Base-by-base conservation (phyloP, 2,888 invertebrate genomes). In the Scaptomyza parva region DNA sequence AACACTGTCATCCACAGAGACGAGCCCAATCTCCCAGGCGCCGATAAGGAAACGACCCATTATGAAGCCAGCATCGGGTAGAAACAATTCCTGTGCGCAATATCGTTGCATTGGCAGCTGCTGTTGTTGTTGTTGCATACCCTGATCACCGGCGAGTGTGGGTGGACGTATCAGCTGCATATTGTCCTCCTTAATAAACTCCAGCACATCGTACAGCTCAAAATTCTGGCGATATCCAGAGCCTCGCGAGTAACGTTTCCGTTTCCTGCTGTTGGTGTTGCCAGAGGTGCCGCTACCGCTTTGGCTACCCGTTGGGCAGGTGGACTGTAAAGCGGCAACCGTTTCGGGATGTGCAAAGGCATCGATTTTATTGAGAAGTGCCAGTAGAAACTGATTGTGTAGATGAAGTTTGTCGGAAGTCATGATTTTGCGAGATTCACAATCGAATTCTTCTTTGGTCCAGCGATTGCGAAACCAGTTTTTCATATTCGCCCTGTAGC, bases 21-120 rank as follows among this genome's bases (percentile, higher is more conserved):
- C 95, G 40, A 98, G 93, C 0, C 97, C 97, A 48, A 95, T 94
- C 87, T 98, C 97, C 97, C 97, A 98, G 6, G 97, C 97, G 4
- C 96, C 95, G 9, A 98, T 93, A 91, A 97, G 94, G 80, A 98
- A 94, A 63, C 97, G 93, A 0, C 97, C 96, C 68, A 96, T 93
- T 5, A 98, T 95, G 86, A 97, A 94, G 0, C 96, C 95, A 70
- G 95, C 94, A 90, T 97, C 97, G 0, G 98, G 98, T 65, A 98
- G 92, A 85, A 96, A 95, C 60, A 96, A 92, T 91, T 97, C 97
- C 90, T 96, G 93, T 0, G 93, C 93, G 63, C 93, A 94, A 78
- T 94, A 95, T 66, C 94, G 92, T 89, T 93, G 91, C 1, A 85
- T 84, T 7, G 90, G 90, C 45, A 89, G 73, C n/a, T 90, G 90